Conservation (phyloP, 2,113 vertebrate genomes). For the Chlamydotis undulata region DNA sequence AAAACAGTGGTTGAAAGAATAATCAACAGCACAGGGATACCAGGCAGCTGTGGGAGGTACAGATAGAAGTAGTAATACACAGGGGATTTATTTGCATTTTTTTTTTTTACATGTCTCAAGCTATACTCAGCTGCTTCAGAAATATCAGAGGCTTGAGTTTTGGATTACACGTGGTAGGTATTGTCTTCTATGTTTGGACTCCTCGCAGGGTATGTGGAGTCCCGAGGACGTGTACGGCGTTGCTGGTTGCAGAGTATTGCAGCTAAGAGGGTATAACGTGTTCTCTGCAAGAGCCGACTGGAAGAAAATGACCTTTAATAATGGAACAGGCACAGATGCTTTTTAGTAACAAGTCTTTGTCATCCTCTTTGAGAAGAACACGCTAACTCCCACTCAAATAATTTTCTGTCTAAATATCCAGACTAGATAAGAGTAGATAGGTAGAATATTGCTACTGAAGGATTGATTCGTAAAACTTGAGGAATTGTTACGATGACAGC, state of each 20-base stretch:
- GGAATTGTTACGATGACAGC: neutral
- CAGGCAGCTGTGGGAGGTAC: neutral
- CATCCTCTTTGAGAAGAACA: conserved; percentile 19
- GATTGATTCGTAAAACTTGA: neutral
- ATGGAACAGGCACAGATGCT: conserved; percentile 58
- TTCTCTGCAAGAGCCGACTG: neutral
- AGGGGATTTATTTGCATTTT: neutral
- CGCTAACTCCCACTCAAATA: conserved; percentile 31
- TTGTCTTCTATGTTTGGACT: neutral
- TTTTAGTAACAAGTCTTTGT: conserved; percentile 51
- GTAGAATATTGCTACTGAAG: neutral
- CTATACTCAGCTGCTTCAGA: neutral
- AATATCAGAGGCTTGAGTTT: neutral
- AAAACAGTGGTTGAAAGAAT: conserved; percentile 8
- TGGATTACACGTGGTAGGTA: neutral
- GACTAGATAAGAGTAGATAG: conserved; percentile 5
- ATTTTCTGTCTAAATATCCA: conserved; percentile 15
- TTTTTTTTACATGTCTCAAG: neutral
- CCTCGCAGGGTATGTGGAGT: neutral
- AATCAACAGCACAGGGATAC: neutral
- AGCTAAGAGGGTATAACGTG: neutral
- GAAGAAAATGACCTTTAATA: conserved; percentile 51
- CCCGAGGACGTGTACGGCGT: neutral
- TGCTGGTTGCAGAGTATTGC: neutral
- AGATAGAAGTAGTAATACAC: neutral